Conservation (phyloP, 2,797 vertebrate species). For the Rhodeus uyekii region DNA sequence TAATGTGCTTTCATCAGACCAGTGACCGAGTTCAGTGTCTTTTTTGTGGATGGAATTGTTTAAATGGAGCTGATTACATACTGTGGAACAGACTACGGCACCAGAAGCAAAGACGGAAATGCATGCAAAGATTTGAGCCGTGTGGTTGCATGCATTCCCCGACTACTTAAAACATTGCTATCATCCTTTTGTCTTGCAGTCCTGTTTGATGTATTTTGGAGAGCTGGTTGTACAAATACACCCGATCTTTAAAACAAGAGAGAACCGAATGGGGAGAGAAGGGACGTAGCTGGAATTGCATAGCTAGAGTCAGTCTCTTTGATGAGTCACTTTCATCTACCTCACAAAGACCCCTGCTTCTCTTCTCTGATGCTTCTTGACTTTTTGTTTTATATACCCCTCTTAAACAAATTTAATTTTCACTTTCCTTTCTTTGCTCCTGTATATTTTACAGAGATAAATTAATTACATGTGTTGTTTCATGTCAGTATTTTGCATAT, state of each 20-base stretch:
- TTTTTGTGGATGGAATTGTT: conserved; percentile 21
- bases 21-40: conserved; percentile 31
- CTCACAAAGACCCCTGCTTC: conserved; percentile 37
- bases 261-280: background rate
- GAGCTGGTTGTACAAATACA: conserved; percentile 40
- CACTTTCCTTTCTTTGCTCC: background rate
- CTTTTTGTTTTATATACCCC: conserved; percentile 34
- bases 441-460: background rate
- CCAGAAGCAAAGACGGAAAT: conserved; percentile 15
- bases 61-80: conserved; percentile 47
- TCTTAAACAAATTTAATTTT: conserved; percentile 7
- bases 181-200: conserved; percentile 30
- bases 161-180: conserved; percentile 29
- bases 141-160: conserved; percentile 16
- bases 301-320: conserved; percentile 24
- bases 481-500: background rate
- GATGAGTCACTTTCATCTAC: conserved; percentile 48
- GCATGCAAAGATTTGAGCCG: background rate
- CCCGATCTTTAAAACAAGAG: conserved; percentile 32
- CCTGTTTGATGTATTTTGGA: conserved; percentile 32
- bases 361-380: conserved; percentile 11
- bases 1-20: conserved; percentile 49
- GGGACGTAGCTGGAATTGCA: conserved; percentile 41
- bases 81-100: background rate
- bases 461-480: background rate